Evolutionary conservation across 2,113 vertebrate genomes (phyloP), one percentile per base, ranked within the genome.

Genomic region (Danionella cerebrum): DNA sequence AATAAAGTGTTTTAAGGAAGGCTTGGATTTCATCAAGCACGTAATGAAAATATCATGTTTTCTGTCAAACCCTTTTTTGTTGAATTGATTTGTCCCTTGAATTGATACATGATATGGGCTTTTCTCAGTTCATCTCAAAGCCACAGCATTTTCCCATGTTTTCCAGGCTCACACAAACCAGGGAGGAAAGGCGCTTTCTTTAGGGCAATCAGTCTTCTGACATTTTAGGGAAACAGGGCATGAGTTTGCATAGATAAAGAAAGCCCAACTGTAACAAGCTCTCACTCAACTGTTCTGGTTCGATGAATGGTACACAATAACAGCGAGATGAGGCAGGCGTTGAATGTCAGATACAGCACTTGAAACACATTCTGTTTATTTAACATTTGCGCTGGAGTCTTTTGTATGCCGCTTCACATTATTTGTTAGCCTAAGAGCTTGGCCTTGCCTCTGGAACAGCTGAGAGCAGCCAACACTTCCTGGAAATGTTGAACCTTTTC

Each of bases 241-340:
- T 33, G 72, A 74, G 38, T 22, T 59, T 68, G 57, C 67, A 75
- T 65, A 71, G 55, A 58, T 42, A 75, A 79, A 74, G 55, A 76
- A 73, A 67, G 29, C n/a, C 45, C 57, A 27, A 69, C 50, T 24
- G 67, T 62, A 71, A 73, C 24, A 73, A 72, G 71, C 57, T 25
- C 25, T 24, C 29, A 35, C 10, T 31, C 38, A 67, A 70, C 44
- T 38, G 18, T 65, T 14, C 8, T 8, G 29, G 29, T 5, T 13
- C 14, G 18, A 22, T 14, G 14, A 48, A 51, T 51, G 52, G 35
- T 33, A 53, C 39, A 67, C 1, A 57, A 58, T 16, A 29, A 47
- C 10, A 31, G 11, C 3, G n/a, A 52, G 63, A 51, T 39, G 38
- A 54, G 52, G 51, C 51, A 53, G 51, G 16, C 51, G 10, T 16